Evolutionary conservation across 1,140 invertebrate species (phyloP).

Genomic region (Pissodes strobi): DNA sequence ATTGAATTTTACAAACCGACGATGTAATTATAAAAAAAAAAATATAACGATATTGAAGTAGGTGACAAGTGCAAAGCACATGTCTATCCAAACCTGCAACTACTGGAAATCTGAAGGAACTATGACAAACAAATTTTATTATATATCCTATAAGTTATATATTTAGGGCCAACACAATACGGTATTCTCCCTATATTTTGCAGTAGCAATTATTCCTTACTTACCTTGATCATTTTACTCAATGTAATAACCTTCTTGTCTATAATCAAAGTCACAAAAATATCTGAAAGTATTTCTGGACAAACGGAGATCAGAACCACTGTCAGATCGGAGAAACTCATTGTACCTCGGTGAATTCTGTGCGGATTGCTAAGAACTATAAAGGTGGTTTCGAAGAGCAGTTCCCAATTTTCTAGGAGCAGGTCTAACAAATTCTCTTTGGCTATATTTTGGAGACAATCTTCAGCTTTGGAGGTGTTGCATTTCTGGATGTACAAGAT

Average conservation of each 20-base stretch:
- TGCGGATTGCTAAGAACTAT: conserved; percentile 46
- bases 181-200: no score
- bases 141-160: no score
- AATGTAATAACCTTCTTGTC: conserved; percentile 57
- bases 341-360: conserved; percentile 45
- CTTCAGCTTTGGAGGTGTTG: conserved; percentile 57
- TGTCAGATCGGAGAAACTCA: conserved; percentile 62
- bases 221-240: conserved; percentile 60
- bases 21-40: no score
- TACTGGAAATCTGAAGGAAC: no score
- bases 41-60: no score
- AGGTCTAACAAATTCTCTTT: conserved; percentile 52
- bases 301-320: conserved; percentile 60
- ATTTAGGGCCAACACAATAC: no score
- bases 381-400: conserved; percentile 59
- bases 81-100: no score
- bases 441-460: conserved; percentile 56
- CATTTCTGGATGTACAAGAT: conserved; percentile 63
- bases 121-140: no score
- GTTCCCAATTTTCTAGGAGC: conserved; percentile 58
- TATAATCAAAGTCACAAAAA: conserved; percentile 57
- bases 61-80: no score
- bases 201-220: no score
- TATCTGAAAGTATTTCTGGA: conserved; percentile 56
- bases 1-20: no score